These are phyloP conservation scores for Drosophila repleta DNA, from an alignment of 1,140 invertebrate genomes.

Conservation along the genomic window DNA sequence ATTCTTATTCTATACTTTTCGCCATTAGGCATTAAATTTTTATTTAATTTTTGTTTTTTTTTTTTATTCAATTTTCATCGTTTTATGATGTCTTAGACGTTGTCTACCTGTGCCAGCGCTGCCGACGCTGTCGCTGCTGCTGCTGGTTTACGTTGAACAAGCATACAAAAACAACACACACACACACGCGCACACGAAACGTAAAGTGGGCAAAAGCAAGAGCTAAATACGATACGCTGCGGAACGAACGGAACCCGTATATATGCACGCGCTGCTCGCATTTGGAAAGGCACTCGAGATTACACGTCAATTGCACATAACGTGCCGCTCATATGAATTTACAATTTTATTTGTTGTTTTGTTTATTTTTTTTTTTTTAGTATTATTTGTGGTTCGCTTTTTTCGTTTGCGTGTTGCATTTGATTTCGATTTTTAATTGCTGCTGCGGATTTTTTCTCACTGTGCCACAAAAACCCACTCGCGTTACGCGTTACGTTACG, in stretches of 20 bases:
- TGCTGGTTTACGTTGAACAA: slow-evolving; percentile 64
- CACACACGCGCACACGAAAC: slow-evolving; percentile 40
- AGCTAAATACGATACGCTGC: slow-evolving; percentile 54
- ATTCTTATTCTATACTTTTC: slow-evolving; percentile 51
- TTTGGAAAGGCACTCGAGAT: slow-evolving; percentile 50
- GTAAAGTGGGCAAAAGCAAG: slow-evolving; percentile 63
- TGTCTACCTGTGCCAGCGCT: slow-evolving; percentile 66
- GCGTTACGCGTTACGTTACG: slow-evolving; percentile 56
- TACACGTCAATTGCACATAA: slow-evolving; percentile 39
- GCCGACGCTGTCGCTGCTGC: slow-evolving; percentile 24
- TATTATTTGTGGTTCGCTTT: slow-evolving; percentile 27
- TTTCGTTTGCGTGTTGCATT: slow-evolving; percentile 25
- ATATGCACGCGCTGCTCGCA: slow-evolving; percentile 75
- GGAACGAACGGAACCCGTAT: slow-evolving; percentile 78
- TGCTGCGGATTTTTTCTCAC: slow-evolving; percentile 26
- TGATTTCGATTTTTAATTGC: slow-evolving; percentile 42
- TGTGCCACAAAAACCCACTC: slow-evolving; percentile 38
- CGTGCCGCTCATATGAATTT: slow-evolving; percentile 24
- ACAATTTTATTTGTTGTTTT: slow-evolving; percentile 14
- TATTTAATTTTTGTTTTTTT: slow-evolving; percentile 38
- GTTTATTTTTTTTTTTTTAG: slow-evolving; percentile 1
- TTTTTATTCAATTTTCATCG: slow-evolving; percentile 50
- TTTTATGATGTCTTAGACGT: slow-evolving; percentile 56
- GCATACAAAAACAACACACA: slow-evolving; percentile 66
- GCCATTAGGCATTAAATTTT: slow-evolving; percentile 36